Conservation (phyloP, 2,797 vertebrate genomes). For the Gallirallus australis region DNA sequence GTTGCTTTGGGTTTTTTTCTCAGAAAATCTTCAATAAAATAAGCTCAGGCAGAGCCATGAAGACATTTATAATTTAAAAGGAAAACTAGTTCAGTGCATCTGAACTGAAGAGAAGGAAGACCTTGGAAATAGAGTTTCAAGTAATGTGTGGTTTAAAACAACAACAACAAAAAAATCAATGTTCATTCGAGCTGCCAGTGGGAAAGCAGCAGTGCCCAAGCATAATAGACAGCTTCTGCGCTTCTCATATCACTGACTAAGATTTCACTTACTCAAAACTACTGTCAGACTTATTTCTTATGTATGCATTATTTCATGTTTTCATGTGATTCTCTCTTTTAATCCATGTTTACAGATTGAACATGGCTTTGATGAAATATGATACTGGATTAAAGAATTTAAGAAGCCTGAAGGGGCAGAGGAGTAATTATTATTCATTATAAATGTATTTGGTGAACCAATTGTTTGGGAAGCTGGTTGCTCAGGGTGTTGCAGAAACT, state of each 20-base stretch:
- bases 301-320: fast-evolving
- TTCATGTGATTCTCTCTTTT: background rate
- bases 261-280: background rate
- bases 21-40: background rate
- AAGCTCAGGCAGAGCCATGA: background rate
- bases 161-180: background rate
- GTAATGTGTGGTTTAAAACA: background rate
- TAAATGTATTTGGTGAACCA: background rate
- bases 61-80: background rate
- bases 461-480: background rate
- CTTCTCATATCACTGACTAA: background rate
- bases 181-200: background rate
- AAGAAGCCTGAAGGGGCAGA: background rate
- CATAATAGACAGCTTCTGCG: background rate
- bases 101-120: background rate
- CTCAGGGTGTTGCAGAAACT: background rate
- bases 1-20: background rate
- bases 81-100: background rate
- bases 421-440: background rate
- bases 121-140: background rate
- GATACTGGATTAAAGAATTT: background rate
- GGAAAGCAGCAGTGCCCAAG: background rate
- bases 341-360: background rate
- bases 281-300: background rate
- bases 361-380: background rate